Base-by-base conservation (phyloP, 2,888 invertebrate species). In the Nephrotoma appendiculata region DNA sequence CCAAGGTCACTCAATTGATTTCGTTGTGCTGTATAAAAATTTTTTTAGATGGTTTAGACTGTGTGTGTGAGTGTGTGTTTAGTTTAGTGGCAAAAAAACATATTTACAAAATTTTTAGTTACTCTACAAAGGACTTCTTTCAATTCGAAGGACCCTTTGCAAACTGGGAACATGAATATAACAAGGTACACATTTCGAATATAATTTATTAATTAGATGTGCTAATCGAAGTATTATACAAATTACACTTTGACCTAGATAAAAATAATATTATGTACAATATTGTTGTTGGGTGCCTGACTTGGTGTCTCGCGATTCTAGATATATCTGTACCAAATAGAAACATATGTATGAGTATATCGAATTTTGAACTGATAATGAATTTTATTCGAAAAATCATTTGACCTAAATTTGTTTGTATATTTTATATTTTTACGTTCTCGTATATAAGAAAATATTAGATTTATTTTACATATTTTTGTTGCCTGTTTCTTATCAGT, bases 1-100 rank as follows among this genome's bases (percentile, higher is more conserved):
- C 88, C 88, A 88, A 88, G 88, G 88, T 88, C 88, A 88, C 87
- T 15, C n/a, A n/a, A 42, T 84, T 84, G 41, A 41, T 57, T 57
- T 15, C 15, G 15, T 15, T 57, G 71, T 71, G 31, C 5, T 19
- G 9, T 31, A 31, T 2, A 31, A 31, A 31, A 31, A 31, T 31
- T 2, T 31, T 31, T 31, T 31, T 31, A 31, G 31, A 31, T 31
- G 31, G 31, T 31, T 31, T 31, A 31, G 31, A 31, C 9, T 48
- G 48, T 1, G n/a, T 42, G 84, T 83, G 11, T 41, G 84, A 4
- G 9, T 83, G 41, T 83, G 4, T 5, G 19, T 83, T 19, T 83
- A 31, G 9, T 2, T 83, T 11, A 41, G 41, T 83, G 52, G 52
- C 31, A 2, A 31, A 15, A 15, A 52, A 52, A 6, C n/a, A n/a